Percentiles rank a stretch among this genome's conserved stretches.
phyloP scores from a whole-genome alignment of 2,888 invertebrate genomes.

The Xylota segnis region DNA sequence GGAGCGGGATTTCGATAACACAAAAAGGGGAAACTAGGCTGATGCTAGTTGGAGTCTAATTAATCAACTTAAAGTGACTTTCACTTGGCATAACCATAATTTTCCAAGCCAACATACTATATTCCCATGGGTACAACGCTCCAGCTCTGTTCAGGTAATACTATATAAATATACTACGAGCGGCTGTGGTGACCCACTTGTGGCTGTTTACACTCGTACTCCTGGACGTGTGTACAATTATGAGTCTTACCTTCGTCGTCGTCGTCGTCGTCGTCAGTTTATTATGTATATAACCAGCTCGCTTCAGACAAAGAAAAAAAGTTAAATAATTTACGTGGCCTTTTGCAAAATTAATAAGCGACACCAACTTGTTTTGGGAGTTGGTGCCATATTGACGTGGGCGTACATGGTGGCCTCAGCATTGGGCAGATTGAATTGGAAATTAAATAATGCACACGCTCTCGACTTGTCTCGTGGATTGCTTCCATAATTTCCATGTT shows the following conservation, averaged over 20 bases:
- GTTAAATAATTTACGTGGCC: constrained; percentile 51
- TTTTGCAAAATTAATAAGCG: constrained; percentile 68
- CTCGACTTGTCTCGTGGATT: constrained; percentile 41
- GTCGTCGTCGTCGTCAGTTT: background rate
- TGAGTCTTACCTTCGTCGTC: constrained; percentile 45
- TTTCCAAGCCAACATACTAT: constrained; percentile 16
- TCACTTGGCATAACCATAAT: constrained; percentile 52
- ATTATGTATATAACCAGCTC: constrained; percentile 41
- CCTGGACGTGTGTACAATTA: constrained; percentile 63
- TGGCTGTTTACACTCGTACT: constrained; percentile 8
- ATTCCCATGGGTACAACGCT: constrained; percentile 48
- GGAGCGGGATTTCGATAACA: too few species aligned
- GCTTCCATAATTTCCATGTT: constrained; percentile 67
- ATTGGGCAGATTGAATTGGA: constrained; percentile 37
- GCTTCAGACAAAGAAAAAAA: constrained; percentile 49
- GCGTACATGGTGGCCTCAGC: constrained; percentile 43
- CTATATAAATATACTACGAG: constrained; percentile 45
- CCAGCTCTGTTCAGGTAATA: constrained; percentile 36
- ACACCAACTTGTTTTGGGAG: constrained; percentile 61
- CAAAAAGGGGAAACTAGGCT: constrained; percentile 1
- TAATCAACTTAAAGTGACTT: constrained; percentile 64
- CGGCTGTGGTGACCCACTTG: constrained; percentile 57
- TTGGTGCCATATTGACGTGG: constrained; percentile 31
- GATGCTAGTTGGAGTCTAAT: constrained; percentile 48
- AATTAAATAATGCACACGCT: constrained; percentile 56